Evolutionary conservation across 1,140 invertebrate genomes (phyloP).

Genomic region (Hirudo medicinalis): DNA sequence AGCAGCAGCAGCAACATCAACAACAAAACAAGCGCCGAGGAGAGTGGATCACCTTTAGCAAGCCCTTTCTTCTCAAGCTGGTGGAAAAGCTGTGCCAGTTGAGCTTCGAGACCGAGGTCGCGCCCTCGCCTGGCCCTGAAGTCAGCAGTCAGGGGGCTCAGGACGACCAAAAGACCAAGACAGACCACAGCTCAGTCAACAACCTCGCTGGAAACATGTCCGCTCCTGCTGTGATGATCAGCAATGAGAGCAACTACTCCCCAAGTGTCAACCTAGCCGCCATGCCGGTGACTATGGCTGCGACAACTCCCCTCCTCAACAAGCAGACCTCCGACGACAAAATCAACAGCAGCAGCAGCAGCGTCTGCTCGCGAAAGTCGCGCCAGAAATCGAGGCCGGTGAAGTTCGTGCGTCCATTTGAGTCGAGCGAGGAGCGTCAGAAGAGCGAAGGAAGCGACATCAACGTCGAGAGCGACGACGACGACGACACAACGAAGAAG

Average conservation of each 20-base stretch:
- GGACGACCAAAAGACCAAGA: no score
- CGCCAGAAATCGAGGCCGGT: background rate
- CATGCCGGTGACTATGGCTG: background rate
- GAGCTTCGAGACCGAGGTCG: constrained; percentile 14
- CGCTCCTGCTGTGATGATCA: no score
- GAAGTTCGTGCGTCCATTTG: background rate
- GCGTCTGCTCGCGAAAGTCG: no score
- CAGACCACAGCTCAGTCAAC: no score
- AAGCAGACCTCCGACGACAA: background rate
- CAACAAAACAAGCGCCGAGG: background rate
- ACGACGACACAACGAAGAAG: background rate
- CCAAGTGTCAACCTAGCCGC: no score
- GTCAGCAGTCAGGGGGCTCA: no score
- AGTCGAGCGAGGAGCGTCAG: background rate
- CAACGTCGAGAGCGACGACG: background rate
- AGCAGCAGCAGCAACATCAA: background rate
- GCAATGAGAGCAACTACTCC: no score
- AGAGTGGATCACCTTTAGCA: constrained; percentile 16
- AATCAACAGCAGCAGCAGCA: background rate
- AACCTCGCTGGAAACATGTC: no score
- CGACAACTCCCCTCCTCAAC: background rate
- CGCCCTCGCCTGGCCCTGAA: no score
- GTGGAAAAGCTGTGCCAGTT: constrained; percentile 17
- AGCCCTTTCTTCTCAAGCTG: constrained; percentile 6
- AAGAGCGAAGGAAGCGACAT: background rate